Conservation (phyloP, 1,140 invertebrate species). For the Hypsibius dujardini region DNA sequence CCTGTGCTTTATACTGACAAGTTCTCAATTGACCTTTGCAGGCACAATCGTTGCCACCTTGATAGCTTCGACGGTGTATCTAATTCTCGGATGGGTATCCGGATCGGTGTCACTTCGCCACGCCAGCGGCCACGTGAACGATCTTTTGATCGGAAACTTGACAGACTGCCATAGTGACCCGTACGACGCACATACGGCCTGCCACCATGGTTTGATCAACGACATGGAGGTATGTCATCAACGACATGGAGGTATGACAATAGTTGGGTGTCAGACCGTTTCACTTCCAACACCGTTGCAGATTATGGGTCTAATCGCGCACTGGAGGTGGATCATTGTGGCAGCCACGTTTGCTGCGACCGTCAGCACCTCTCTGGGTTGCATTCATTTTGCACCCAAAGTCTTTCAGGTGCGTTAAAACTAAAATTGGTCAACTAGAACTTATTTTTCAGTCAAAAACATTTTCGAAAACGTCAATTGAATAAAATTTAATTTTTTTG, state of each 20-base stretch:
- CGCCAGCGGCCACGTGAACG: conserved; percentile 42
- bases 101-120: conserved; percentile 54
- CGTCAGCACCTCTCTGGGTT: conserved; percentile 43
- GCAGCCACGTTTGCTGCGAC: conserved; percentile 46
- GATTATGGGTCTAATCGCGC: conserved; percentile 37
- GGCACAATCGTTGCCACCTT: conserved; percentile 67
- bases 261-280: no score
- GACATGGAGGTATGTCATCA: background rate
- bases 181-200: background rate
- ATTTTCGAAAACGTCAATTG: background rate
- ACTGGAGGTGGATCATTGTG: conserved; percentile 39
- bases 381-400: conserved; percentile 45
- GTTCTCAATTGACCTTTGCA: background rate
- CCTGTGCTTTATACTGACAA: background rate
- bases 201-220: background rate
- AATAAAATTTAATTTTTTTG: no score
- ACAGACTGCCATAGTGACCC: background rate
- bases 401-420: conserved; percentile 38
- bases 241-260: background rate
- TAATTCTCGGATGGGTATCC: conserved; percentile 57
- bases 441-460: background rate
- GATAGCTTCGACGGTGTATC: conserved; percentile 61
- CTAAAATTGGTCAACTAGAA: background rate
- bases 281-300: no score
- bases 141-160: conserved; percentile 18